phyloP scores from a whole-genome alignment of 2,797 vertebrate species.

The Scarus forsteni region DNA sequence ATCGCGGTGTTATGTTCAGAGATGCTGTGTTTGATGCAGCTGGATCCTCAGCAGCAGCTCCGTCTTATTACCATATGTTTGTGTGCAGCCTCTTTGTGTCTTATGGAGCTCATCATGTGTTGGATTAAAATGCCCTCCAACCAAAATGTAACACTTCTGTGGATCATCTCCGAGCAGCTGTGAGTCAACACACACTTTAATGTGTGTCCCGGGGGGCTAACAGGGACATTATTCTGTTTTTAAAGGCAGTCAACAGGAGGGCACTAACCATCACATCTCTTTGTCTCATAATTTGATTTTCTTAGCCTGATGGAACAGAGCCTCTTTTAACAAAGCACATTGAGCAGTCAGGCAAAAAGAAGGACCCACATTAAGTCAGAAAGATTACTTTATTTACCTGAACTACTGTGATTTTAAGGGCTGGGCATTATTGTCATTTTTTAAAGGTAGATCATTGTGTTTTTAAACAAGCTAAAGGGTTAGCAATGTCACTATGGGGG shows the following conservation, averaged over 20 bases:
- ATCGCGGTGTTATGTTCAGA: background rate
- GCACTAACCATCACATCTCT: background rate
- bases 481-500: too few species aligned
- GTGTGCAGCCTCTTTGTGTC: constrained; percentile 62
- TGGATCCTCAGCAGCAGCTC: constrained; percentile 16
- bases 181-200: constrained; percentile 35
- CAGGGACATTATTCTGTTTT: background rate
- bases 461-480: too few species aligned
- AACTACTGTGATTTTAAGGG: too few species aligned
- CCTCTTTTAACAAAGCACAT: background rate
- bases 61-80: constrained; percentile 34
- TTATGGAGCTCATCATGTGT: constrained; percentile 16
- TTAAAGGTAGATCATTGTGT: too few species aligned
- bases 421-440: too few species aligned
- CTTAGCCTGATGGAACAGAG: background rate
- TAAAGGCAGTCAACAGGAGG: background rate
- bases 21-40: constrained; percentile 11
- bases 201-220: constrained; percentile 10
- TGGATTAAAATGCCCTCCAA: constrained; percentile 16
- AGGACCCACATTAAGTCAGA: background rate
- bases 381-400: too few species aligned
- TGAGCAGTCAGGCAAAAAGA: background rate
- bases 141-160: constrained; percentile 34
- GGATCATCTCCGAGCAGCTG: constrained; percentile 24
- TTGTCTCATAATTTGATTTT: background rate